These are phyloP conservation scores for Sicus ferrugineus DNA, from an alignment of 2,888 invertebrate genomes.

Conservation along the genomic window DNA sequence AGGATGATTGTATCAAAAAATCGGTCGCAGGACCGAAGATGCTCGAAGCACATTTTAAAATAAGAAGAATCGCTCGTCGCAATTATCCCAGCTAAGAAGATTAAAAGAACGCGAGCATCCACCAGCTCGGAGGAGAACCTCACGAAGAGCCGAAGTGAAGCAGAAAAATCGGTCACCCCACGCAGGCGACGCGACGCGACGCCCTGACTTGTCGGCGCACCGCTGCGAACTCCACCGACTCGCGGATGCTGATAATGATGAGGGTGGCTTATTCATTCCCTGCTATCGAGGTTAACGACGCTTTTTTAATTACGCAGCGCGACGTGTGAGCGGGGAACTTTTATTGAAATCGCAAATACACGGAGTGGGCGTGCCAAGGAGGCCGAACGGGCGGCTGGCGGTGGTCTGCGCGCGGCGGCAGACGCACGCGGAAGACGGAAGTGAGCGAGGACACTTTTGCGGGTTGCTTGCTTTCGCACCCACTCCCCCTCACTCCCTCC, in stretches of 20 bases:
- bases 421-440: constrained; percentile 7
- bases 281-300: constrained; percentile 6
- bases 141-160: no score
- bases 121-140: no score
- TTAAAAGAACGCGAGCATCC: no score
- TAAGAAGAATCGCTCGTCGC: no score
- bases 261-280: constrained; percentile 10
- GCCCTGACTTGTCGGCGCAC: no score
- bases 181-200: no score
- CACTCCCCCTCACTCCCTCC: background rate
- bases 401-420: background rate
- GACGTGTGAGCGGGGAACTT: constrained; percentile 57
- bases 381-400: background rate
- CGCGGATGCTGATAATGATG: constrained; percentile 13
- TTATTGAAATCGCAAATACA: constrained; percentile 57
- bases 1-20: no score
- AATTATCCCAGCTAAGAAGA: no score
- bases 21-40: no score
- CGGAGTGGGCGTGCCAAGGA: background rate
- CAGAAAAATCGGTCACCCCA: no score
- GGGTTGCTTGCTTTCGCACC: background rate
- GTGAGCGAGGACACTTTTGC: constrained; percentile 29
- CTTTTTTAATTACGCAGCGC: constrained; percentile 51
- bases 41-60: no score
- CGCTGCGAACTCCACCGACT: no score